Evolutionary conservation across 92 coral and sea anemone genomes (phyloP), one percentile per base, ranked within the genome.

Genomic region (Actinernus sp.): DNA sequence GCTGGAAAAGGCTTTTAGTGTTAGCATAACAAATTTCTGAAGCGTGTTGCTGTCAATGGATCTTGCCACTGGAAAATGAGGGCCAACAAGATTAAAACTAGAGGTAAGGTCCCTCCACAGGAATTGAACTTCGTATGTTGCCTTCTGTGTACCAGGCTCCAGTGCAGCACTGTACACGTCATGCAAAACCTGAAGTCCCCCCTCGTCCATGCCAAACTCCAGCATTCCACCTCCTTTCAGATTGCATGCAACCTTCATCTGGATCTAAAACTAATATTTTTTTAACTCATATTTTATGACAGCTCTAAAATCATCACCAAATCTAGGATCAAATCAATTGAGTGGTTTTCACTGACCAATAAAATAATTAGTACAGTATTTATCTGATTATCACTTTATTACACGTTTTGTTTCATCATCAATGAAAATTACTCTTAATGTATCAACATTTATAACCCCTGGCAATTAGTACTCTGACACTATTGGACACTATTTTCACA

Each of bases 241-340:
- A 20, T 74, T 74, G 50, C 82, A 63, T 2, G 73, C 82, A 34
- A 74, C 82, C 44, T 74, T 74, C 82, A 74, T 74, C 29, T 74
- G 73, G 12, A 74, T 44, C 57, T 74, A 12, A 28, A 47, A 50
- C 6, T 18, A 34, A n/a, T n/a, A n/a, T n/a, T n/a, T n/a, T n/a
- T n/a, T n/a, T n/a, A n/a, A 26, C 16, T 26, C 3, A 55, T 30
- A 55, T 3, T 27, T 14, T n/a, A n/a, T n/a, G n/a, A n/a, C n/a
- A n/a, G n/a, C n/a, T n/a, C n/a, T n/a, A n/a, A n/a, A n/a, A n/a
- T n/a, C n/a, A n/a, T n/a, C n/a, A n/a, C n/a, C n/a, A n/a, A n/a
- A n/a, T n/a, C n/a, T n/a, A n/a, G n/a, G n/a, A n/a, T n/a, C n/a
- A n/a, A n/a, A n/a, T n/a, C n/a, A n/a, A n/a, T n/a, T n/a, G n/a